Evolutionary conservation across 2,113 vertebrate species (phyloP).

Genomic region (Passer domesticus): DNA sequence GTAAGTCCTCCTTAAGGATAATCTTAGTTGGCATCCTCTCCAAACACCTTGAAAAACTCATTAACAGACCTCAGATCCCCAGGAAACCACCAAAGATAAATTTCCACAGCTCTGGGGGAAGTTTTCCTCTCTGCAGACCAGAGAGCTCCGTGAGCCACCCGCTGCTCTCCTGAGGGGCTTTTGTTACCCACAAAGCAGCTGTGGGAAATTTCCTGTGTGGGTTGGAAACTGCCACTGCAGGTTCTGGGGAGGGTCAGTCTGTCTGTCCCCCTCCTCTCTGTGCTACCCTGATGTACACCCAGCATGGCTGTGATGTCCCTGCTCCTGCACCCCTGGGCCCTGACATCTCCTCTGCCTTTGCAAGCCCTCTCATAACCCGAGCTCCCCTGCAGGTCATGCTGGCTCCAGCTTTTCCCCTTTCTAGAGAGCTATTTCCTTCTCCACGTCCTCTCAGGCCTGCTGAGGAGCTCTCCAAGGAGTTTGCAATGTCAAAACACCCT

Average conservation of each 20-base stretch:
- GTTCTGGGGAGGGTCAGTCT: not conserved
- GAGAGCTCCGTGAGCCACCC: not conserved
- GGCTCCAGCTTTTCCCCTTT: constrained; percentile 15
- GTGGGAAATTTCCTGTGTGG: not conserved
- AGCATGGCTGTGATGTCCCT: not conserved
- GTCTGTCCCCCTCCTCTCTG: accelerated
- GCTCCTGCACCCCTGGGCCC: not conserved
- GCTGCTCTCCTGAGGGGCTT: not conserved
- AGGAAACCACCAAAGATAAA: not conserved
- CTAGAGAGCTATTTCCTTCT: not conserved
- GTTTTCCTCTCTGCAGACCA: not conserved
- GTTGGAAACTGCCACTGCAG: not conserved
- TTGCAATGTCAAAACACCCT: constrained; percentile 4
- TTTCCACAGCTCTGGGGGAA: not conserved
- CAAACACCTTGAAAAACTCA: not conserved
- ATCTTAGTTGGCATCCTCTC: not conserved
- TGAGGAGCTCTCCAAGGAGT: constrained; percentile 37
- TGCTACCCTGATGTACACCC: not conserved
- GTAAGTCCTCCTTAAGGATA: not conserved
- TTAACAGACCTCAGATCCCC: not conserved
- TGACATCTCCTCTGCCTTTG: not conserved
- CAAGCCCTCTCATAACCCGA: not conserved
- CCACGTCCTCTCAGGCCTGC: not conserved
- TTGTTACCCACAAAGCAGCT: accelerated
- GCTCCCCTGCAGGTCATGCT: not conserved